These are phyloP conservation scores for Strix uralensis DNA, from an alignment of 2,113 vertebrate genomes.

Conservation along the genomic window DNA sequence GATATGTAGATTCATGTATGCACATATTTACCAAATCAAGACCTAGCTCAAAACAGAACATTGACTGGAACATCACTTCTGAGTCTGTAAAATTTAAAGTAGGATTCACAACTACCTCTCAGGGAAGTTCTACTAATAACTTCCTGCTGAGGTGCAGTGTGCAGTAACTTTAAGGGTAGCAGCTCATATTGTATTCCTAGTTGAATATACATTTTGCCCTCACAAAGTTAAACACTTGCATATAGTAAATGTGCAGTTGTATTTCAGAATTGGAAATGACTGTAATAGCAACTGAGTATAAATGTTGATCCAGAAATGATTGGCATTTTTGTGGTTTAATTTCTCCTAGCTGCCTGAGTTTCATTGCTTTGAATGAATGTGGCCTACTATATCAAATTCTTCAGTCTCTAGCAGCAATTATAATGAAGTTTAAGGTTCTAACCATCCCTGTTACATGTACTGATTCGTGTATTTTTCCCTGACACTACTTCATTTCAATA, in stretches of 20 bases:
- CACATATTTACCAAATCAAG: neutral
- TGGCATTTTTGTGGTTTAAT: slow-evolving; percentile 40
- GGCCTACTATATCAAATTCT: neutral
- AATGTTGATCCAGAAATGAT: neutral
- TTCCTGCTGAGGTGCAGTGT: neutral
- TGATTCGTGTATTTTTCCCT: slow-evolving; percentile 63
- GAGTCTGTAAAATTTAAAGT: neutral
- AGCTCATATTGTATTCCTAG: neutral
- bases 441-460: slow-evolving; percentile 57
- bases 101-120: neutral
- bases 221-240: neutral
- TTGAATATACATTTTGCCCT: neutral
- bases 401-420: neutral
- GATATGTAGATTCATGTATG: neutral
- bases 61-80: neutral
- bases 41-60: neutral
- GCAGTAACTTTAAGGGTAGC: neutral
- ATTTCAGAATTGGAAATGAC: neutral
- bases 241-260: neutral
- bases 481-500: slow-evolving; percentile 78
- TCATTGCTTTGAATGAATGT: neutral
- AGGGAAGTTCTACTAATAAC: neutral
- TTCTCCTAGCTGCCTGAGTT: neutral
- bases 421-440: slow-evolving; percentile 23
- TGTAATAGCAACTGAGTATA: neutral